phyloP scores from a whole-genome alignment of 35 echinoderm and acorn worm species.

The Holothuria glaberrima region DNA sequence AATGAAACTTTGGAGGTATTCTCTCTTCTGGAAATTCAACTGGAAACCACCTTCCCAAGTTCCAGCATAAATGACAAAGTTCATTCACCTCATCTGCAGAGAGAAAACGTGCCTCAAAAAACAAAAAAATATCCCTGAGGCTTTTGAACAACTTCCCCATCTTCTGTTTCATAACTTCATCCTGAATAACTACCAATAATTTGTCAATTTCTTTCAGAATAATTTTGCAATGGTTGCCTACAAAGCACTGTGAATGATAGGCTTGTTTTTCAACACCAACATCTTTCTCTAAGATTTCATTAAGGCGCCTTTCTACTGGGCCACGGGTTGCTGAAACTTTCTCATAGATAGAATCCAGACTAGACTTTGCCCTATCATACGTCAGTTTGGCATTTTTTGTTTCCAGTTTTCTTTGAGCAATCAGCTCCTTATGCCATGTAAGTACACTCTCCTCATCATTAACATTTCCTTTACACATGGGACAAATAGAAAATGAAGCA shows the following conservation, averaged over 20 bases:
- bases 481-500: background rate
- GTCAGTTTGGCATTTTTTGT: background rate
- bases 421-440: background rate
- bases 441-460: background rate
- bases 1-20: constrained; percentile 29
- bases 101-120: constrained; percentile 24
- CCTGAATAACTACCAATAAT: background rate
- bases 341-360: background rate
- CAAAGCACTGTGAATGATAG: constrained; percentile 17
- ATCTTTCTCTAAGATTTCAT: constrained; percentile 16
- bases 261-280: background rate
- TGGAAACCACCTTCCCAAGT: constrained; percentile 43
- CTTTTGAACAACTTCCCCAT: constrained; percentile 2
- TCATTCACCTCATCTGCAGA: background rate
- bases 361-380: constrained; percentile 4
- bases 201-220: background rate
- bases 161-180: background rate
- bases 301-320: background rate
- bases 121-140: background rate
- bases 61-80: constrained; percentile 25
- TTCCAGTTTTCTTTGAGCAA: background rate
- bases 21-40: constrained; percentile 13
- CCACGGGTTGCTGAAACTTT: background rate
- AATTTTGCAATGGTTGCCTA: background rate
- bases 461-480: background rate